Evolutionary conservation across 2,888 invertebrate genomes (phyloP), one percentile per base, ranked within the genome.

Genomic region (Erpobdella octoculata): DNA sequence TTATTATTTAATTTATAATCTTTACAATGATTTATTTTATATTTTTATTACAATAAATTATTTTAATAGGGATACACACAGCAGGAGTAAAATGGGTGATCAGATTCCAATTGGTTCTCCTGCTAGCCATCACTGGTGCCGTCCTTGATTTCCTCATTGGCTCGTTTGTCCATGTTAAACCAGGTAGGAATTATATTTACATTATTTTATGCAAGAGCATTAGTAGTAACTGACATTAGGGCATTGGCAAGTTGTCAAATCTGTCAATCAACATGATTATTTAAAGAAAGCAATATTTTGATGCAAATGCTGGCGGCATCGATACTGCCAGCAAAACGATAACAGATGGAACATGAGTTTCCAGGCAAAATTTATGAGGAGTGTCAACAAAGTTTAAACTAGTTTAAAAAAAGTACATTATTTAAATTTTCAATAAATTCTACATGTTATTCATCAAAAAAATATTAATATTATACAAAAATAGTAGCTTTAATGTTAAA

Each of bases 21-120:
- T 9, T 12, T 12, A 41, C n/a, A 66, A n/a, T 3, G 21, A 6
- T n/a, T 28, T 66, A 31, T 33, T 9, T 28, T 3, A 35, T 25
- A 62, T 12, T 35, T n/a, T 62, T 66, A 18, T 9, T 53, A n/a
- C 6, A 38, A 18, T 37, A n/a, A n/a, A 2, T 33, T 46, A 65
- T 64, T 53, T 59, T 79, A 78, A 41, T 78, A 85, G 85, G 90
- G 74, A 93, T 96, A 77, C 96, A 97, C 85, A 87, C 95, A 58
- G 94, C 95, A 35, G 96, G 96, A 53, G 95, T 97, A 0, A 95
- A 95, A 83, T 96, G 95, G 94, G 95, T 97, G 35, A 90, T 97
- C 72, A 92, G 96, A 80, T 85, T 96, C 71, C 96, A 97, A 82
- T 93, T 96, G 85, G 85, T 90, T 38, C 86, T 97, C 61, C 86